phyloP scores from a whole-genome alignment of 2,113 vertebrate species.

The Fregetta grallaria region DNA sequence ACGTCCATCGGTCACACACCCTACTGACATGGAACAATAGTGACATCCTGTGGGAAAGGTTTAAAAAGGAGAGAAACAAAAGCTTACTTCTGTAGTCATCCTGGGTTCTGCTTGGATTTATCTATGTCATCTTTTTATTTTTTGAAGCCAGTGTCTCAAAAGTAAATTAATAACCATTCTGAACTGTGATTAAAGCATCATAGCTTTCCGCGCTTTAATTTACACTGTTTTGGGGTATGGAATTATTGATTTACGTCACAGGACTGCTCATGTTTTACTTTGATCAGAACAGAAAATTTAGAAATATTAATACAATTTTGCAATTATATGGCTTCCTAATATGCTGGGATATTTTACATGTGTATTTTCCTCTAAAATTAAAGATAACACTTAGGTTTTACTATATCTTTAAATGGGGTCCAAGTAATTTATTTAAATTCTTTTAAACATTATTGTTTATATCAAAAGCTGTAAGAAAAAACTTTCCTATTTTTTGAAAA shows the following conservation, averaged over 20 bases:
- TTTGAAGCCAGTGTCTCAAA: not conserved
- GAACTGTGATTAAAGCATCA: not conserved
- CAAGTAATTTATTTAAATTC: not conserved
- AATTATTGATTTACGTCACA: not conserved
- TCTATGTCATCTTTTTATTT: not conserved
- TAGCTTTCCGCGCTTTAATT: not conserved
- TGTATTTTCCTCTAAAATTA: not conserved
- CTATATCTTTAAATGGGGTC: not conserved
- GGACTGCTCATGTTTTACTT: not conserved
- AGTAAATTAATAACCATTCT: not conserved
- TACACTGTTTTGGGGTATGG: not conserved
- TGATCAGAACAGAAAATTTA: not conserved
- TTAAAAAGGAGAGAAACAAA: not conserved
- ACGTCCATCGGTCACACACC: rapidly evolving
- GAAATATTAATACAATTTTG: not conserved
- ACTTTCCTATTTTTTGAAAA: rapidly evolving
- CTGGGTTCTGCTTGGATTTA: not conserved
- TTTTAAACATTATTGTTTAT: not conserved
- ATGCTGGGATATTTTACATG: not conserved
- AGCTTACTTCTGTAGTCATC: not conserved
- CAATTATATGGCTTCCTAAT: not conserved
- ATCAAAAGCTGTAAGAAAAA: not conserved
- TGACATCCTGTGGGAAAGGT: constrained; percentile 35
- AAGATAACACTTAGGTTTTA: not conserved
- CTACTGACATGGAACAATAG: not conserved